Conservation (phyloP, 2,113 vertebrate genomes). For the Lucifuga dentata region DNA sequence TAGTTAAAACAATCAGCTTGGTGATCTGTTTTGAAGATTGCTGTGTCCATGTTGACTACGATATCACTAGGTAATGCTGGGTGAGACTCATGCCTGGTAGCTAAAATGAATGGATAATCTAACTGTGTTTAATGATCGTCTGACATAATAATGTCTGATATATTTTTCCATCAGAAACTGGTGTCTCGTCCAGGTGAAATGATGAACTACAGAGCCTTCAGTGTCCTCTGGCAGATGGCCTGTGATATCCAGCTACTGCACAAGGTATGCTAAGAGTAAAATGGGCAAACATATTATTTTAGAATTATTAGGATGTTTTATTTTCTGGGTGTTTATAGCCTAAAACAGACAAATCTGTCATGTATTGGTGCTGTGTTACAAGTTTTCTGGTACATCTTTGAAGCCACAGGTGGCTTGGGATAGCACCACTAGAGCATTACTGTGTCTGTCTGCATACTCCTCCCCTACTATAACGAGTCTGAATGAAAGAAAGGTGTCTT, state of each 20-base stretch:
- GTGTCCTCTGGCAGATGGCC: slow-evolving; percentile 89
- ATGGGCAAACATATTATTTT: too few species aligned
- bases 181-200: slow-evolving; percentile 76
- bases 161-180: slow-evolving; percentile 82
- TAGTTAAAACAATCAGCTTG: neutral
- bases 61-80: neutral
- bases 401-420: too few species aligned
- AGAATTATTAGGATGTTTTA: too few species aligned
- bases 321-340: too few species aligned
- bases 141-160: neutral
- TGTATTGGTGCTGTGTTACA: too few species aligned
- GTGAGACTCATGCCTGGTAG: neutral
- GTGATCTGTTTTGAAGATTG: neutral
- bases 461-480: neutral
- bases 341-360: too few species aligned
- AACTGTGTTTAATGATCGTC: neutral
- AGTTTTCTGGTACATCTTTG: too few species aligned
- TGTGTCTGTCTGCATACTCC: too few species aligned
- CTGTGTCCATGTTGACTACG: neutral
- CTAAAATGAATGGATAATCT: neutral
- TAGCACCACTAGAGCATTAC: too few species aligned
- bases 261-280: too few species aligned
- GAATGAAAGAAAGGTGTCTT: too few species aligned
- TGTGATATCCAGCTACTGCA: slow-evolving; percentile 91
- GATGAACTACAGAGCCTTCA: slow-evolving; percentile 83